Percentiles rank a stretch among this genome's conserved stretches.
These are phyloP conservation scores for Trissonchulus sp. DNA, from an alignment of 2,888 invertebrate species.

Conservation along the genomic window DNA sequence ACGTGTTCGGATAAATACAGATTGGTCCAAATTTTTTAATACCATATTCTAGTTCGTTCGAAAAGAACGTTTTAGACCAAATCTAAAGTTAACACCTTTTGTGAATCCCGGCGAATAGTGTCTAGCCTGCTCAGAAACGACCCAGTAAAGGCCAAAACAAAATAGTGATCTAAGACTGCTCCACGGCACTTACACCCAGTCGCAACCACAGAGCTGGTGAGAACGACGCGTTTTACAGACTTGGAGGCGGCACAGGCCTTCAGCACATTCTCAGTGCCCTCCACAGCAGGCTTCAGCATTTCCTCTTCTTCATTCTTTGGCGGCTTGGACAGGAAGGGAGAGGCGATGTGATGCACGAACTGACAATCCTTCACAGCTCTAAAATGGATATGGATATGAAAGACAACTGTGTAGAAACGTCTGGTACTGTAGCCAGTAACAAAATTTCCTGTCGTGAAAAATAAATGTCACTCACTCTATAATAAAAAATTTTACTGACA, in stretches of 20 bases:
- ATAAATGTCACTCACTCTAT: too few species aligned
- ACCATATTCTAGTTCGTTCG: too few species aligned
- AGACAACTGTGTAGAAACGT: background rate
- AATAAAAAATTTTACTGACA: too few species aligned
- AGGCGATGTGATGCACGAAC: slow-evolving; percentile 28
- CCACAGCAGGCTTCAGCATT: slow-evolving; percentile 56
- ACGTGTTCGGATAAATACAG: too few species aligned
- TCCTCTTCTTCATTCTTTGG: slow-evolving; percentile 45
- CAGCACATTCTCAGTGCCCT: slow-evolving; percentile 57
- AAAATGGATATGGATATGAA: background rate
- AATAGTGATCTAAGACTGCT: too few species aligned
- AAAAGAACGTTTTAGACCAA: too few species aligned
- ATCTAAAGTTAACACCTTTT: too few species aligned
- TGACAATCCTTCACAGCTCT: slow-evolving; percentile 29
- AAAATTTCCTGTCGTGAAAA: too few species aligned
- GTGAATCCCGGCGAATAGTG: too few species aligned
- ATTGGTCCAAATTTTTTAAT: too few species aligned
- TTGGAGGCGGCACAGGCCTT: slow-evolving; percentile 55
- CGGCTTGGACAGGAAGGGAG: slow-evolving; percentile 20
- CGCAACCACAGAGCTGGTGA: slow-evolving; percentile 57
- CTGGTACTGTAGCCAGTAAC: background rate
- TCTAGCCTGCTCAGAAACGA: too few species aligned
- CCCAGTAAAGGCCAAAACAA: too few species aligned
- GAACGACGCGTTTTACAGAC: slow-evolving; percentile 56
- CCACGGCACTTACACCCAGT: slow-evolving; percentile 35